Base-by-base conservation (phyloP, 2,797 vertebrate species). In the Notoglanidium macrostoma region DNA sequence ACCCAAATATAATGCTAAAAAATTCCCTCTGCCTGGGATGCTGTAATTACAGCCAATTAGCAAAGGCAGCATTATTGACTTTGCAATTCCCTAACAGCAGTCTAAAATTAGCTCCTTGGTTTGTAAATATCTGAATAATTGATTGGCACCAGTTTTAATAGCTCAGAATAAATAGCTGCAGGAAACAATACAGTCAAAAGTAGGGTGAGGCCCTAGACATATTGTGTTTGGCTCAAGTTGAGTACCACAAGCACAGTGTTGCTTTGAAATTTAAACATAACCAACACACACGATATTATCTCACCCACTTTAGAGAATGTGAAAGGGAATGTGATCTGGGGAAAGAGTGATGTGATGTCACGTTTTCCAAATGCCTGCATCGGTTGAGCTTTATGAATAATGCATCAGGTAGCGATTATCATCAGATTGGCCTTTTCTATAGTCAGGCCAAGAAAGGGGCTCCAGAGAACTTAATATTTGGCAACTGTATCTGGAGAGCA, bases 381-480 rank as follows among this genome's bases (percentile, higher is more conserved):
- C 78, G 4, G 61, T 44, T 63, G n/a, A 79, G 54, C 14, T 79
- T 72, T 49, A 86, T 90, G 76, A 89, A 91, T 90, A 90, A 90
- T 91, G 85, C 78, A 91, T 85, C 26, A 78, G 76, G 77, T 19
- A 55, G 83, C 21, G 23, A 61, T 44, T 74, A 78, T 80, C 85
- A 40, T 88, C 67, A 83, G 77, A 88, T 65, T 72, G 79, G 29
- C 61, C 73, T 85, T 86, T 76, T 68, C 17, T 46, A 88, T 44
- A 83, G 79, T 46, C 57, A 76, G 17, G 40, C 77, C 84, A 88
- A 82, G 78, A 57, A 65, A 70, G 68, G 44, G 51, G 59, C 86
- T 85, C 72, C n/a, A 14, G 40, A 65, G 19, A 86, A 78, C 79
- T 32, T 83, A 74, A 74, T 68, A 87, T 86, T 73, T 89, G 84